Evolutionary conservation across 2,888 invertebrate species (phyloP).

Genomic region (Scaptomyza cyrtandrae): DNA sequence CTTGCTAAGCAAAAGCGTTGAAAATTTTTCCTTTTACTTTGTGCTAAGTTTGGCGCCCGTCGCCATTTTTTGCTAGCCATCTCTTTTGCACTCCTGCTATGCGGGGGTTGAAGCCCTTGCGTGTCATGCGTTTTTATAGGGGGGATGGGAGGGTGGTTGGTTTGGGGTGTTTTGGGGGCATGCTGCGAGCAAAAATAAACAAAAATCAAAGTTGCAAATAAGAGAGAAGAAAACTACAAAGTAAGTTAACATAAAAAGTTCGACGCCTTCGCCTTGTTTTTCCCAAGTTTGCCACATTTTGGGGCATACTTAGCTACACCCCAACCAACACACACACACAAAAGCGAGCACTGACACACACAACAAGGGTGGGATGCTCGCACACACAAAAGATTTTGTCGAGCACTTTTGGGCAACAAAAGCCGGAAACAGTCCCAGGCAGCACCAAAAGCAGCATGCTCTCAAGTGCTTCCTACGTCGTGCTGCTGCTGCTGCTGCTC

Average conservation of each 20-base stretch:
- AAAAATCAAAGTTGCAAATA: conserved; percentile 84
- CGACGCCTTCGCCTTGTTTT: conserved; percentile 77
- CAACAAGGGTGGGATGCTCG: conserved; percentile 15
- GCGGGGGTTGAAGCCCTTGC: conserved; percentile 6
- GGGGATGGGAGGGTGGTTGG: conserved; percentile 27
- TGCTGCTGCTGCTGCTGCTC: conserved; percentile 35
- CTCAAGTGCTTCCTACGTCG: conserved; percentile 73
- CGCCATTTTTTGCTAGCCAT: conserved; percentile 68
- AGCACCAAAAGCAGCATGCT: conserved; percentile 55
- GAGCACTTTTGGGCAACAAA: conserved; percentile 77
- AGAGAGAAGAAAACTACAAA: conserved; percentile 77
- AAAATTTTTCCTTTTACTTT: conserved; percentile 63
- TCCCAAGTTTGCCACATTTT: conserved; percentile 63
- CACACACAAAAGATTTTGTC: conserved; percentile 74
- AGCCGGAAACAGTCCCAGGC: conserved; percentile 72
- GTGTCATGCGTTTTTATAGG: conserved; percentile 22
- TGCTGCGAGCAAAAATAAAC: conserved; percentile 82
- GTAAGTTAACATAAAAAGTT: conserved; percentile 81
- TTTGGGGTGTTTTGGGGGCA: conserved; percentile 23
- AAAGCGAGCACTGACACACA: neutral
- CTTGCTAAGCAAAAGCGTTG: conserved; percentile 56
- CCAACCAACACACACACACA: conserved; percentile 5
- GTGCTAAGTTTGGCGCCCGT: conserved; percentile 54
- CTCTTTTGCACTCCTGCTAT: neutral
- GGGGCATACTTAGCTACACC: conserved; percentile 63